phyloP scores from a whole-genome alignment of 2,113 vertebrate species.

The Chamaetylas fuelleborni region DNA sequence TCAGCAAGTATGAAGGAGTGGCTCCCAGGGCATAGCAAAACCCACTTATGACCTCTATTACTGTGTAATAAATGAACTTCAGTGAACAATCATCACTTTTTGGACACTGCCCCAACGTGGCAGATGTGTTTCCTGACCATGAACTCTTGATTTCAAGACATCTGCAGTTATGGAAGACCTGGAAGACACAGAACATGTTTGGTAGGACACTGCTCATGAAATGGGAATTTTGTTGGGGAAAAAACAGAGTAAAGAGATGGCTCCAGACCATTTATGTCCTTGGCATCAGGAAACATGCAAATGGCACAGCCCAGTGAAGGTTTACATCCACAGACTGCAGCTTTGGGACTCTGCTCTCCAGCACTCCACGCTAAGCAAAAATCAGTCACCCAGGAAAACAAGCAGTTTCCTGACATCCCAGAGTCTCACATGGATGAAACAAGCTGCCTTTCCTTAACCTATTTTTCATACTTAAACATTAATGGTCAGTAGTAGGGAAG shows the following conservation, averaged over 20 bases:
- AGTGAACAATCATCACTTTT: conserved; percentile 71
- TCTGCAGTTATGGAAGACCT: conserved; percentile 91
- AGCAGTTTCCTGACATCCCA: background rate
- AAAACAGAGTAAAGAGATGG: background rate
- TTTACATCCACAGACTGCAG: background rate
- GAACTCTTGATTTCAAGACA: conserved; percentile 75
- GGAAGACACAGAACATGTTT: background rate
- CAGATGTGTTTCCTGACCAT: conserved; percentile 74
- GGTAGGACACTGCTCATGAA: background rate
- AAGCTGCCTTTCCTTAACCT: background rate
- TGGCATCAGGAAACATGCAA: background rate
- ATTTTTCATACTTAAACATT: background rate
- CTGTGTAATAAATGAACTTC: conserved; percentile 80
- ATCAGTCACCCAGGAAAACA: background rate
- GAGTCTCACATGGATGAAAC: background rate
- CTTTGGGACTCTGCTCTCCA: background rate
- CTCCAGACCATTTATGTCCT: background rate
- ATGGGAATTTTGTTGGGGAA: background rate
- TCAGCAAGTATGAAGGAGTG: conserved; percentile 75
- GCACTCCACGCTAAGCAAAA: background rate
- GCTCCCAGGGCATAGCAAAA: conserved; percentile 76
- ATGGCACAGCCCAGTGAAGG: background rate
- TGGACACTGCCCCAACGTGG: conserved; percentile 82
- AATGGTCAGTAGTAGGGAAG: background rate
- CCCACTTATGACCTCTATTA: conserved; percentile 70